Evolutionary conservation across 2,888 invertebrate genomes (phyloP).

Genomic region (Crocallis elinguaria): DNA sequence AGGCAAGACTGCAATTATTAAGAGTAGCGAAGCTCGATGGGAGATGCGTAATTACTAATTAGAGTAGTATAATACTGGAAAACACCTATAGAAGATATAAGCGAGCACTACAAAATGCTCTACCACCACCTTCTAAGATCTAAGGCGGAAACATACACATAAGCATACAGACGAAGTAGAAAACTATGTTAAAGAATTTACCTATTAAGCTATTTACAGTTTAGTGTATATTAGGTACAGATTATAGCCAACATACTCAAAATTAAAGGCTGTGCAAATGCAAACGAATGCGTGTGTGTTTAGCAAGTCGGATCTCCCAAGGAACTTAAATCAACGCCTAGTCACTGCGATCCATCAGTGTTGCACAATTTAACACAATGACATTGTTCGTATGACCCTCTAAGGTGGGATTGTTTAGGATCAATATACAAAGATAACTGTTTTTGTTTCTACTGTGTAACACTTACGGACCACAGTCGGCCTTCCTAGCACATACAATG

Average conservation of each 20-base stretch:
- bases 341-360: slow-evolving; percentile 13
- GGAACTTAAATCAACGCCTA: slow-evolving; percentile 1
- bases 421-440: slow-evolving; percentile 28
- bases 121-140: too few species aligned
- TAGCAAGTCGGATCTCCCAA: background rate
- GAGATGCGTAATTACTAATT: too few species aligned
- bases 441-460: slow-evolving; percentile 22
- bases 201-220: too few species aligned
- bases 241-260: background rate
- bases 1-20: too few species aligned
- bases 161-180: background rate
- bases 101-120: too few species aligned
- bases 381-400: slow-evolving; percentile 51
- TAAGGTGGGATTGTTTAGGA: slow-evolving; percentile 26
- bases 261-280: background rate
- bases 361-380: slow-evolving; percentile 62
- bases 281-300: background rate
- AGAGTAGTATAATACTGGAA: too few species aligned
- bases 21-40: too few species aligned
- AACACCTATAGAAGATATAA: too few species aligned
- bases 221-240: background rate
- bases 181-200: too few species aligned
- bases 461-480: slow-evolving; percentile 10
- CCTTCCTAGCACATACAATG: slow-evolving; percentile 13
- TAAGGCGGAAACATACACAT: too few species aligned